A percentile compares a stretch with the other conserved stretches of the same genome.
Evolutionary conservation across 2,888 invertebrate genomes (phyloP).

Genomic region (Pammene fasciana): DNA sequence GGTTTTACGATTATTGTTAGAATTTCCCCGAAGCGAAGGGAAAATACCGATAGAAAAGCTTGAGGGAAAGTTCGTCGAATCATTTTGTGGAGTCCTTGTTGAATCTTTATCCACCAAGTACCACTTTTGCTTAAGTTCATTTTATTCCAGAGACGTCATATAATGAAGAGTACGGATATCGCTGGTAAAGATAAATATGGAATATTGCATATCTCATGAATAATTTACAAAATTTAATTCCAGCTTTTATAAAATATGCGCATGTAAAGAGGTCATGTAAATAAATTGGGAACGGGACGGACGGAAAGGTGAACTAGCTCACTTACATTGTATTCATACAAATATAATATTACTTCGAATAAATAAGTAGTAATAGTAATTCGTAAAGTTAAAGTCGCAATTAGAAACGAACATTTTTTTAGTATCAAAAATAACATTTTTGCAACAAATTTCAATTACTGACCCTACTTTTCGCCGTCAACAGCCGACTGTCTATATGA

Average conservation of each 20-base stretch:
- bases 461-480: too few relatives aligned
- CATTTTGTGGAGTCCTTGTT: constrained; percentile 13
- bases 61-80: constrained; percentile 31
- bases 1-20: constrained; percentile 39
- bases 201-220: constrained; percentile 7
- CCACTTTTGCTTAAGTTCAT: constrained; percentile 1
- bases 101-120: constrained; percentile 6
- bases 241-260: constrained; percentile 12
- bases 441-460: too few relatives aligned
- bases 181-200: neutral
- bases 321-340: neutral
- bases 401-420: too few relatives aligned
- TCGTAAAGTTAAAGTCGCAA: neutral
- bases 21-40: constrained; percentile 34
- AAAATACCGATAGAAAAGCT: constrained; percentile 29
- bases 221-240: constrained; percentile 11
- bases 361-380: too few relatives aligned
- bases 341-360: neutral
- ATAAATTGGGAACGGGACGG: neutral
- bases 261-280: constrained; percentile 1
- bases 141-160: neutral
- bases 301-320: neutral
- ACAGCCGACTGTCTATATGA: too few relatives aligned
- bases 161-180: neutral
- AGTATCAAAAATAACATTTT: too few relatives aligned